phyloP scores from a whole-genome alignment of 2,888 invertebrate species.

The Orthonychiurus folsomi region DNA sequence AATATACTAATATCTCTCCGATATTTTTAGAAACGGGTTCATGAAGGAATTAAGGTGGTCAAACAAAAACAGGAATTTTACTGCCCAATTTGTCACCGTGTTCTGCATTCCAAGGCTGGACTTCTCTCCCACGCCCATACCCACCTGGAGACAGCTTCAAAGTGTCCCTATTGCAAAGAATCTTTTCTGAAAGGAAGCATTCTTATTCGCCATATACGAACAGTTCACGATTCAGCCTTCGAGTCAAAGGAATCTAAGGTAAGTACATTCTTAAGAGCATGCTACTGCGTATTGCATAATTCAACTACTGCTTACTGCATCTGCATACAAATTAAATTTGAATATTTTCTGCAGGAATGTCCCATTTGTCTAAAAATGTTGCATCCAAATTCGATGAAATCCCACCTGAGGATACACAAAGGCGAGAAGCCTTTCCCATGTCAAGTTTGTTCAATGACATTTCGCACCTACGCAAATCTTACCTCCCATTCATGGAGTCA shows the following conservation, averaged over 20 bases:
- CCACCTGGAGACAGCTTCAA: constrained; percentile 66
- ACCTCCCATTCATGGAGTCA: constrained; percentile 85
- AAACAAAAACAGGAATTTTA: constrained; percentile 25
- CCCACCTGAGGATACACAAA: constrained; percentile 69
- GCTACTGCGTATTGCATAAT: too few species aligned
- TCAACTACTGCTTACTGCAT: too few species aligned
- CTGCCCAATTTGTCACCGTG: constrained; percentile 34
- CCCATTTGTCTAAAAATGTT: constrained; percentile 70
- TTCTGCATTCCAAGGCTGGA: constrained; percentile 70
- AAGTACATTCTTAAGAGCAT: too few species aligned
- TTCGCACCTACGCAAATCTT: constrained; percentile 83
- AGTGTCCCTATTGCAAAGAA: constrained; percentile 75
- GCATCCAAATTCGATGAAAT: constrained; percentile 66
- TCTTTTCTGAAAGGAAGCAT: constrained; percentile 76
- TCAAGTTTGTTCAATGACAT: constrained; percentile 71
- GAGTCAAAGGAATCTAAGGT: constrained; percentile 55
- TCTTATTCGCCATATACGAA: constrained; percentile 70
- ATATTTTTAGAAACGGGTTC: constrained; percentile 15
- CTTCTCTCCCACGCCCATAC: constrained; percentile 77
- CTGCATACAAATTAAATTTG: not conserved
- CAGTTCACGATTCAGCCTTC: constrained; percentile 68
- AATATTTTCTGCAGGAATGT: constrained; percentile 49
- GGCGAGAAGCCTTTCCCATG: constrained; percentile 69
- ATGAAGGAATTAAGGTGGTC: constrained; percentile 4
- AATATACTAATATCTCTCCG: constrained; percentile 8